Percentiles rank a stretch among this genome's conserved stretches.
Conservation (phyloP, 2,888 invertebrate species). For the Nysson spinosus region DNA sequence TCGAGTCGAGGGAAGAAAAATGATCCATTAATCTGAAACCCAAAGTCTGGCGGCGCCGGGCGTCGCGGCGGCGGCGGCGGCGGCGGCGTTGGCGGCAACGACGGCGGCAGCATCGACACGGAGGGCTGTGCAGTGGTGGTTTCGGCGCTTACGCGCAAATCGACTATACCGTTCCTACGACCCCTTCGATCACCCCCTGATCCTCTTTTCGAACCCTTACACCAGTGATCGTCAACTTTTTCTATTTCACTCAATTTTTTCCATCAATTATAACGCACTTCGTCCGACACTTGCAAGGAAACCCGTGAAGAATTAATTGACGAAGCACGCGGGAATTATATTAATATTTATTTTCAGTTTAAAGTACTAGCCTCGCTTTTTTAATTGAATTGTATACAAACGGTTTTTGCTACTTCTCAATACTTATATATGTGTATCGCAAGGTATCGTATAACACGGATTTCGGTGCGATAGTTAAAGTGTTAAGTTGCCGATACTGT, state of each 20-base stretch:
- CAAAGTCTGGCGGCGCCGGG: conserved; percentile 89
- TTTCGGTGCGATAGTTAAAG: too few species aligned
- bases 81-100: conserved; percentile 56
- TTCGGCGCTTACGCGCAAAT: conserved; percentile 65
- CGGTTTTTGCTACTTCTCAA: too few species aligned
- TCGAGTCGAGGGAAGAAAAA: conserved; percentile 82
- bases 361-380: too few species aligned
- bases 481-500: too few species aligned
- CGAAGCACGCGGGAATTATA: too few species aligned
- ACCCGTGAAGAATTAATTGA: neutral
- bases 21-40: conserved; percentile 90
- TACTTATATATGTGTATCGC: too few species aligned
- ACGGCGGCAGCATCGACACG: conserved; percentile 48
- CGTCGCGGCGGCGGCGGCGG: conserved; percentile 74
- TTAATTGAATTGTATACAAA: too few species aligned
- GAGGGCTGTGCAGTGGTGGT: conserved; percentile 53
- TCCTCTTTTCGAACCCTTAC: conserved; percentile 35
- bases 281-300: neutral
- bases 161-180: conserved; percentile 43
- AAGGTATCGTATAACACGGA: too few species aligned
- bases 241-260: neutral
- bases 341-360: too few species aligned
- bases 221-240: conserved; percentile 47
- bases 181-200: conserved; percentile 23
- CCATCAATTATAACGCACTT: neutral